phyloP scores from a whole-genome alignment of 2,113 vertebrate genomes.

The Rallus limicola region DNA sequence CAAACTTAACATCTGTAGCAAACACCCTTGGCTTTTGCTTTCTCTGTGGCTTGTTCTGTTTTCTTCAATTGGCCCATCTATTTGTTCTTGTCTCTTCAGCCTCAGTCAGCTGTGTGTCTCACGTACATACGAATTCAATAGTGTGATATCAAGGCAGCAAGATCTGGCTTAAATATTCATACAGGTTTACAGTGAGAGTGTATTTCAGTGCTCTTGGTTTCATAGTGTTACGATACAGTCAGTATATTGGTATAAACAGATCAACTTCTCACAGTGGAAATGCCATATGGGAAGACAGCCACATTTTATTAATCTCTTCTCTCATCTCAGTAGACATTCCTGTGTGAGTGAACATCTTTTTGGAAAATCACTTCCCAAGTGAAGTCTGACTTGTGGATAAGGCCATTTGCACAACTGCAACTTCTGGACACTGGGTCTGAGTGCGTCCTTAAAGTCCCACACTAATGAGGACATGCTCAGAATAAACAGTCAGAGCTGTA shows the following conservation, averaged over 20 bases:
- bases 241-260: neutral
- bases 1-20: neutral
- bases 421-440: neutral
- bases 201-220: neutral
- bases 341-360: neutral
- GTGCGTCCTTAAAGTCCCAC: neutral
- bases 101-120: neutral
- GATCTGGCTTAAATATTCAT: neutral
- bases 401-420: neutral
- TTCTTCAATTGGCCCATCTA: neutral
- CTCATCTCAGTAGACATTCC: neutral
- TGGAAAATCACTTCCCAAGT: neutral
- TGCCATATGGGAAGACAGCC: neutral
- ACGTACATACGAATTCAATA: neutral
- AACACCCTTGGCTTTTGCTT: neutral
- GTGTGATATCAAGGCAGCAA: neutral
- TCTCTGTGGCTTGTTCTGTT: neutral
- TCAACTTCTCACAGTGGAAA: neutral
- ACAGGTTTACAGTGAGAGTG: neutral
- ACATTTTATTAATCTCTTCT: neutral
- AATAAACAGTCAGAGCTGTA: neutral
- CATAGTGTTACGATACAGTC: neutral
- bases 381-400: neutral
- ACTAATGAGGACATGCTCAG: neutral
- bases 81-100: neutral